Conservation (phyloP, 2,888 invertebrate genomes). For the Eumerus sabulonum region DNA sequence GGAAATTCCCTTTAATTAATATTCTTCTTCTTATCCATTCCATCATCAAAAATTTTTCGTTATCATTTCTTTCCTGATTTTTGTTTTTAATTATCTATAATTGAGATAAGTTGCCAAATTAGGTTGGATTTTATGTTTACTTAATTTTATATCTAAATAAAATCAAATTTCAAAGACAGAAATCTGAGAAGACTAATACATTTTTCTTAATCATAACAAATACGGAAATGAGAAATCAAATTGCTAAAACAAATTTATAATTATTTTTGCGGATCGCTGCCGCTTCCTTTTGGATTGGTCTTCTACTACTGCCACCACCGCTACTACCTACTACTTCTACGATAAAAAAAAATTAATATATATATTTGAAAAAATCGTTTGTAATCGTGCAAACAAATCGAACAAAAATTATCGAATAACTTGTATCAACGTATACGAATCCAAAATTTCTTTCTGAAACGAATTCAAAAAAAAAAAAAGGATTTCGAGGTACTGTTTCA, state of each 20-base stretch:
- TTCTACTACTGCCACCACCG: conserved; percentile 70
- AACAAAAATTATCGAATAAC: conserved; percentile 56
- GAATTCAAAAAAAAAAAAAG: conserved; percentile 71
- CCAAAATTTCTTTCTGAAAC: conserved; percentile 54
- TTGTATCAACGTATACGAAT: conserved; percentile 44
- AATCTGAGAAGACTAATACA: conserved; percentile 40
- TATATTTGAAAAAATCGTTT: conserved; percentile 58
- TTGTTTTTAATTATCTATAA: conserved; percentile 33
- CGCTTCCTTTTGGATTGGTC: conserved; percentile 75
- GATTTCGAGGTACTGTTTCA: conserved; percentile 79
- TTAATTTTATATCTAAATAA: conserved; percentile 24
- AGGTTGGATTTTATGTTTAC: conserved; percentile 33
- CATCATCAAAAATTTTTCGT: conserved; percentile 39
- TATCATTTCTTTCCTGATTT: conserved; percentile 6
- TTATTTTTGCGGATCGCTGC: conserved; percentile 78
- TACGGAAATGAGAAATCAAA: conserved; percentile 9
- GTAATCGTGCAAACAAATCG: conserved; percentile 60
- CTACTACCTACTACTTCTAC: conserved; percentile 60
- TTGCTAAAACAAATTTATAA: conserved; percentile 70
- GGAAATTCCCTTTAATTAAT: conserved; percentile 25
- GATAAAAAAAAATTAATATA: conserved; percentile 12
- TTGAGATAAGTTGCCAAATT: conserved; percentile 27
- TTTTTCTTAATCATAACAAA: conserved; percentile 32
- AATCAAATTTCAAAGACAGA: neutral
- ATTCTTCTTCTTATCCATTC: conserved; percentile 45